Percentiles rank a stretch among this genome's conserved stretches.
Evolutionary conservation across 64 coral and sea anemone genomes (phyloP).

Genomic region (Actinia tenebrosa): DNA sequence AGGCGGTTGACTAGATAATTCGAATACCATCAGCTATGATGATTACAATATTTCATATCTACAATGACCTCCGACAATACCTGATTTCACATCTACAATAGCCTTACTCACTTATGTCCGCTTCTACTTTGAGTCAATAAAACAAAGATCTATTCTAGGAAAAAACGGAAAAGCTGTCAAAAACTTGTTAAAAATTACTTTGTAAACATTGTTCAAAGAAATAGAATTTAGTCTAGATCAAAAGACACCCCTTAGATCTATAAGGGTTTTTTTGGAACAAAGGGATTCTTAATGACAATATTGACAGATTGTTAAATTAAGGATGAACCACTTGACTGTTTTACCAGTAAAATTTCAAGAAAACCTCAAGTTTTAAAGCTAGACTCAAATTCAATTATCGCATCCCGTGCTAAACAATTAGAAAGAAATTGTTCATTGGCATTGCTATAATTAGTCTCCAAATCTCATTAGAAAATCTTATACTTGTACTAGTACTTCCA

Average conservation of each 20-base stretch:
- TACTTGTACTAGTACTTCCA: not conserved
- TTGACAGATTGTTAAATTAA: not conserved
- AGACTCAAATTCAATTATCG: slow-evolving; percentile 15
- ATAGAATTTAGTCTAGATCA: not conserved
- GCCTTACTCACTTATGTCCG: not conserved
- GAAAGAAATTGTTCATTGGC: not conserved
- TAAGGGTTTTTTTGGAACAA: not conserved
- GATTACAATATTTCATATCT: not conserved
- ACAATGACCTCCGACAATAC: no score
- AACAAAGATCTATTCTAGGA: not conserved
- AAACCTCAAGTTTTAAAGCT: not conserved
- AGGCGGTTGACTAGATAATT: not conserved
- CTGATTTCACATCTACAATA: not conserved
- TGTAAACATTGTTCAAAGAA: not conserved
- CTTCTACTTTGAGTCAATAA: not conserved
- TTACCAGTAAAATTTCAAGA: not conserved
- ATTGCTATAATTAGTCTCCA: not conserved
- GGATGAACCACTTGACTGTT: not conserved
- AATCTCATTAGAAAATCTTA: slow-evolving; percentile 8
- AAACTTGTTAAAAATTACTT: not conserved
- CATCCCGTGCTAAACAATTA: not conserved
- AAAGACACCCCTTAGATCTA: not conserved
- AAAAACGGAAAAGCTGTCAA: not conserved
- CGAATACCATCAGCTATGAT: not conserved
- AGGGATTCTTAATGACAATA: not conserved